Evolutionary conservation across 2,888 invertebrate species (phyloP).

Genomic region (Aquatica leii): DNA sequence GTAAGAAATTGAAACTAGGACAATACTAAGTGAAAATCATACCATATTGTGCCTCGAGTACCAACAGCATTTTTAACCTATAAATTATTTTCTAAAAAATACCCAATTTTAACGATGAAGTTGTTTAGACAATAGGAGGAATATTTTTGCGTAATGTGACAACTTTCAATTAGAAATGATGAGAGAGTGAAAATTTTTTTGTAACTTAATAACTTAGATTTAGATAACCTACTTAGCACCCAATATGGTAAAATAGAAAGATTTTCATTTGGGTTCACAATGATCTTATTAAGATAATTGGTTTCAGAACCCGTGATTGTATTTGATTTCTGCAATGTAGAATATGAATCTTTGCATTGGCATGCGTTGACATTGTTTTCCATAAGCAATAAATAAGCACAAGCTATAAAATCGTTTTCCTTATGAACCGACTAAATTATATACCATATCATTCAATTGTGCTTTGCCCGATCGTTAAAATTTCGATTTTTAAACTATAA

Average conservation of each 20-base stretch:
- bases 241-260: constrained; percentile 30
- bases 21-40: constrained; percentile 21
- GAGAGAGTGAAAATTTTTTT: constrained; percentile 22
- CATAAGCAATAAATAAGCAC: constrained; percentile 14
- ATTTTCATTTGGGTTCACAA: constrained; percentile 25
- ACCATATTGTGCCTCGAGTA: constrained; percentile 13
- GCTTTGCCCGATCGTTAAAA: no score
- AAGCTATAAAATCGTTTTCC: constrained; percentile 8
- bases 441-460: no score
- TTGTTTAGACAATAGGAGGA: background rate
- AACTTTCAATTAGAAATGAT: constrained; percentile 12
- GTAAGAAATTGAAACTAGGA: constrained; percentile 15
- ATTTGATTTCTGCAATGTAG: constrained; percentile 22
- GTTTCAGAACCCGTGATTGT: constrained; percentile 23
- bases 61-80: constrained; percentile 14
- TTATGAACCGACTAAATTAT: background rate
- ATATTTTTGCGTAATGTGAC: no score
- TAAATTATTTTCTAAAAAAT: constrained; percentile 4
- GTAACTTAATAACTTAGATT: constrained; percentile 29
- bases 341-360: constrained; percentile 13
- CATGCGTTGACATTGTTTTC: constrained; percentile 25
- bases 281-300: constrained; percentile 31
- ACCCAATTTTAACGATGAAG: background rate
- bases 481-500: background rate
- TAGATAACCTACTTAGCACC: constrained; percentile 26